phyloP scores from a whole-genome alignment of 2,113 vertebrate species.

The Solenodon paradoxus region DNA sequence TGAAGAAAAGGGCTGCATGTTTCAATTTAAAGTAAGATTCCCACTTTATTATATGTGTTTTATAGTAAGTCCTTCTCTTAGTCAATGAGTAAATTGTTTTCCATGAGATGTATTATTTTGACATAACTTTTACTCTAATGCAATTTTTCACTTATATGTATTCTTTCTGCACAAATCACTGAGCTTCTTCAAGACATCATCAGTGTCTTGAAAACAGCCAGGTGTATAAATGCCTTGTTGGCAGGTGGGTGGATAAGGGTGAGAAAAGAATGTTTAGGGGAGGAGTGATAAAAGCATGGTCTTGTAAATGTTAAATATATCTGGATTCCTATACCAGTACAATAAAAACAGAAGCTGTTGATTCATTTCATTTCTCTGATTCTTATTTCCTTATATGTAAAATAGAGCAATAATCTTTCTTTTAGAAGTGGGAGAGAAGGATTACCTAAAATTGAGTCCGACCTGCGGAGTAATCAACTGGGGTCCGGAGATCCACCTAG shows the following conservation, averaged over 20 bases:
- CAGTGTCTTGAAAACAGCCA: not conserved
- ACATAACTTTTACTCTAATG: not conserved
- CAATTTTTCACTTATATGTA: not conserved
- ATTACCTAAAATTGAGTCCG: too few relatives aligned
- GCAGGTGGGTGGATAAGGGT: not conserved
- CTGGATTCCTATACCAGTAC: not conserved
- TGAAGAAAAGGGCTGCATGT: not conserved
- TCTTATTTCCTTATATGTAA: not conserved
- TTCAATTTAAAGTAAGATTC: not conserved
- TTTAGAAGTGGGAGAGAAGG: not conserved
- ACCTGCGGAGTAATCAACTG: too few relatives aligned
- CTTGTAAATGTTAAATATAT: not conserved
- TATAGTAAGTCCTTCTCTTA: not conserved
- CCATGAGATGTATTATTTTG: not conserved
- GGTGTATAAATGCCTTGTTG: not conserved
- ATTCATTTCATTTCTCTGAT: not conserved
- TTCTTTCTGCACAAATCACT: not conserved
- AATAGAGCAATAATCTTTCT: not conserved
- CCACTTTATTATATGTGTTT: not conserved
- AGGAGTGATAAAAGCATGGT: not conserved
- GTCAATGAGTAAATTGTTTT: not conserved
- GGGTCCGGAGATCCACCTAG: too few relatives aligned
- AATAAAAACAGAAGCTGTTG: not conserved
- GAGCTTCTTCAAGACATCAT: not conserved
- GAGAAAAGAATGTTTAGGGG: not conserved